Conservation (phyloP, 2,113 vertebrate genomes). For the Limnothrissa miodon region DNA sequence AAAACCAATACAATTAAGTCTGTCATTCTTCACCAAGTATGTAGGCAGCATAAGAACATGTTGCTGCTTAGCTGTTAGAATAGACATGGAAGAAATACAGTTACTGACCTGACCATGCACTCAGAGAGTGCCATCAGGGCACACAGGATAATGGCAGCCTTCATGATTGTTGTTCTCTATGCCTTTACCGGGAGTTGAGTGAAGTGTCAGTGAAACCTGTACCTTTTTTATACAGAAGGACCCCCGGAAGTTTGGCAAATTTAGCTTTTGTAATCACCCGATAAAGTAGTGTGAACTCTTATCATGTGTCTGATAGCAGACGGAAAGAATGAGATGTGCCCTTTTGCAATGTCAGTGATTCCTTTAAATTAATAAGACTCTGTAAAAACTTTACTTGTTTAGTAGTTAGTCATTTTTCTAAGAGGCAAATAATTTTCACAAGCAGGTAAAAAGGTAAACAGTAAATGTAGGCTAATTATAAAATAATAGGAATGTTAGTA, state of each 20-base stretch:
- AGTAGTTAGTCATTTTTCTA: not conserved
- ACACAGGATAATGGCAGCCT: constrained; percentile 53
- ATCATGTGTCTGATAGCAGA: constrained; percentile 31
- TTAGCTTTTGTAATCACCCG: constrained; percentile 13
- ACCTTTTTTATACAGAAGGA: constrained; percentile 50
- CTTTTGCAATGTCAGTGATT: constrained; percentile 49
- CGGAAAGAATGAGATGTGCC: constrained; percentile 35
- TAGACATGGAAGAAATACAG: not conserved
- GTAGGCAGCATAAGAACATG: too few species aligned
- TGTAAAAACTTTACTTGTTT: not conserved
- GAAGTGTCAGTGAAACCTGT: not conserved
- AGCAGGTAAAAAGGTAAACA: not conserved
- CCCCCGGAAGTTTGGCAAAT: not conserved
- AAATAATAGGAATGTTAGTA: too few species aligned
- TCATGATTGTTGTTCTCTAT: constrained; percentile 43
- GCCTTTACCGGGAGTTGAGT: constrained; percentile 18
- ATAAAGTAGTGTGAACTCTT: constrained; percentile 24
- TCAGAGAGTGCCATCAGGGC: constrained; percentile 55
- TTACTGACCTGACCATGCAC: constrained; percentile 52
- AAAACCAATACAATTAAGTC: not conserved
- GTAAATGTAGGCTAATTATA: not conserved
- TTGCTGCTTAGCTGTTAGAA: not conserved
- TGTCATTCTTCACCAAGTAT: not conserved
- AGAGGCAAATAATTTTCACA: not conserved
- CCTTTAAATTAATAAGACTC: not conserved